A percentile compares a stretch with the other conserved stretches of the same genome.
phyloP scores from a whole-genome alignment of 2,888 invertebrate species.

The Scaptodrosophila latifasciaeformis region DNA sequence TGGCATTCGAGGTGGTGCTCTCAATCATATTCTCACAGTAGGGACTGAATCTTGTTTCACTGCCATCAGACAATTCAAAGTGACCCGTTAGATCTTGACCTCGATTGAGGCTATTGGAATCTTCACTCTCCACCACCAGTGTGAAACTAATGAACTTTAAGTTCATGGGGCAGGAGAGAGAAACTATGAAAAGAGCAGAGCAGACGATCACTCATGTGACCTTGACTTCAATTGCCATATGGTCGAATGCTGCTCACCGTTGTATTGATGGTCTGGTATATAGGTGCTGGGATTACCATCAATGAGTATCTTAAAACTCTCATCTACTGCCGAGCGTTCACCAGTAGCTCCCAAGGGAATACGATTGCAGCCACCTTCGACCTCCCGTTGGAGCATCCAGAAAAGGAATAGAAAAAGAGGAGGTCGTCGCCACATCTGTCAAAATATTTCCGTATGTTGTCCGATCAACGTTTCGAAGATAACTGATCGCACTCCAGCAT shows the following conservation, averaged over 20 bases:
- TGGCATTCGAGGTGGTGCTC: conserved; percentile 85
- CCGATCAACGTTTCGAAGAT: conserved; percentile 25
- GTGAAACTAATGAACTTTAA: conserved; percentile 88
- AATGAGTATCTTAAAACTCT: conserved; percentile 82
- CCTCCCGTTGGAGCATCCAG: conserved; percentile 2
- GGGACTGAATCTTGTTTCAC: conserved; percentile 84
- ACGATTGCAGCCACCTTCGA: conserved; percentile 73
- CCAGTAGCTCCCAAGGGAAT: conserved; percentile 76
- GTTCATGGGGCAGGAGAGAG: conserved; percentile 79
- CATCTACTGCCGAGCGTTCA: conserved; percentile 78
- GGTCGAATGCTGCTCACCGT: conserved; percentile 76
- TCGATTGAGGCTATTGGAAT: conserved; percentile 60
- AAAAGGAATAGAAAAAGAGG: conserved; percentile 13
- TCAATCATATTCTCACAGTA: conserved; percentile 89
- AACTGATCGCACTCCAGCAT: conserved; percentile 33
- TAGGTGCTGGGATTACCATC: conserved; percentile 82
- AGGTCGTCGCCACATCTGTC: conserved; percentile 25
- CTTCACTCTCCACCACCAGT: conserved; percentile 84
- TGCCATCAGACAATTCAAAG: conserved; percentile 83
- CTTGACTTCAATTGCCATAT: background rate
- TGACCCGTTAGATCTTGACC: conserved; percentile 77
- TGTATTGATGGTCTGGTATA: conserved; percentile 83
- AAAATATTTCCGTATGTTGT: conserved; percentile 4
- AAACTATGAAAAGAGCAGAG: conserved; percentile 75
- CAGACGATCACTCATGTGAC: background rate